Percentiles rank a stretch among this genome's conserved stretches.
Evolutionary conservation across 2,797 vertebrate species (phyloP).

Genomic region (Zalophus californianus): DNA sequence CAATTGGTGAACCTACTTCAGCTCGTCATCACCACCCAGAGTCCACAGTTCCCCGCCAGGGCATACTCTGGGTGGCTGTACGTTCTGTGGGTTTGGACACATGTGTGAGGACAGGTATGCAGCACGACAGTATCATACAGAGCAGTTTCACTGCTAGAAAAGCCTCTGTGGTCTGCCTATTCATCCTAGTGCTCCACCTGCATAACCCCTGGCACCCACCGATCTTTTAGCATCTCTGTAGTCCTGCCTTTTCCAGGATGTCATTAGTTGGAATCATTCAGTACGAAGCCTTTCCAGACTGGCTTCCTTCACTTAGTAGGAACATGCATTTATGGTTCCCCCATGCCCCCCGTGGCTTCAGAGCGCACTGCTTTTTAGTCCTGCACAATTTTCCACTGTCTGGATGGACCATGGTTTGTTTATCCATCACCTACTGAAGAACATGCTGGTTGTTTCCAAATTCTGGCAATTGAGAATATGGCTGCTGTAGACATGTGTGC

Average conservation of each 20-base stretch:
- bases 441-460: not conserved
- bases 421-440: not conserved
- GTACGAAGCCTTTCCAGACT: not conserved
- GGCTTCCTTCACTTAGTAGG: not conserved
- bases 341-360: not conserved
- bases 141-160: not conserved
- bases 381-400: not conserved
- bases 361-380: not conserved
- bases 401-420: not conserved
- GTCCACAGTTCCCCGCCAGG: rapidly evolving
- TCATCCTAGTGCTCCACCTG: not conserved
- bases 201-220: not conserved
- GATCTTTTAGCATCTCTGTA: too few relatives aligned
- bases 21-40: not conserved
- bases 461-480: not conserved
- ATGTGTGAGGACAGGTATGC: not conserved
- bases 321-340: not conserved
- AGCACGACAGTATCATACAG: not conserved
- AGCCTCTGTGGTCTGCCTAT: not conserved
- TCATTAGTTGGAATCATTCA: not conserved
- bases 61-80: not conserved
- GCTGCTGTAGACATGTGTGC: too few relatives aligned
- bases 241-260: not conserved
- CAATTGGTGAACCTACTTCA: not conserved
- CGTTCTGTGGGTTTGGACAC: not conserved